Base-by-base conservation (phyloP, 2,888 invertebrate species). In the Scaptomyza flava region DNA sequence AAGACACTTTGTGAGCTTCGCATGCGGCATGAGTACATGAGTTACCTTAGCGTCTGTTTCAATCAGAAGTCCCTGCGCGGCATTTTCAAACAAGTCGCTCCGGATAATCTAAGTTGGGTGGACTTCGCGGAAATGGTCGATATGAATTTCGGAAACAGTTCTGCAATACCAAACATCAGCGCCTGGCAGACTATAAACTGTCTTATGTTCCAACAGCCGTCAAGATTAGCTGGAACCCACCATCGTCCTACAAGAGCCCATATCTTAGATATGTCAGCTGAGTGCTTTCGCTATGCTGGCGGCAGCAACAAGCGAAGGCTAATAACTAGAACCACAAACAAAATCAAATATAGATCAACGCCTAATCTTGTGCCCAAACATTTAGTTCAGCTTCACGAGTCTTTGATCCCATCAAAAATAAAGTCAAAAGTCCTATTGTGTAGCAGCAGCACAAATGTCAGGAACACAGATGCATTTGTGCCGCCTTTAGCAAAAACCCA, bases 21-120 rank as follows among this genome's bases (percentile, higher is more conserved):
- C n/a, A 3, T 89, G 43, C 81, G 87, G 0, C 90, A 90, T 48
- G 54, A 67, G 0, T 90, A 90, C 46, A 79, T 91, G 64, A 89
- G 89, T 33, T 76, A 88, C 41, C 64, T 91, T 17, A 80, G 77
- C 3, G 73, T 78, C 0, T 89, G 87, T 36, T 63, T 91, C 8
- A 83, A 87, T 36, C 76, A 84, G 23, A 72, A 75, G 4, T 63
- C 78, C 5, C 57, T 91, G 14, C 52, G 60, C 6, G 88, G 88
- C 0, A 68, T 90, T 6, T 91, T 91, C 33, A 14, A 58, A 4
- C 38, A 66, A 8, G 54, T 60, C 7, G 91, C 91, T 0, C 52
- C 65, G 0, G 72, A 66, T 0, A 63, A 66, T 9, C 60, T 91
- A 11, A 57, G 56, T 46, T 68, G 69, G 68, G 54, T 81, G 0